Conservation (phyloP, 1,140 invertebrate genomes). For the Brachystomella parvula region DNA sequence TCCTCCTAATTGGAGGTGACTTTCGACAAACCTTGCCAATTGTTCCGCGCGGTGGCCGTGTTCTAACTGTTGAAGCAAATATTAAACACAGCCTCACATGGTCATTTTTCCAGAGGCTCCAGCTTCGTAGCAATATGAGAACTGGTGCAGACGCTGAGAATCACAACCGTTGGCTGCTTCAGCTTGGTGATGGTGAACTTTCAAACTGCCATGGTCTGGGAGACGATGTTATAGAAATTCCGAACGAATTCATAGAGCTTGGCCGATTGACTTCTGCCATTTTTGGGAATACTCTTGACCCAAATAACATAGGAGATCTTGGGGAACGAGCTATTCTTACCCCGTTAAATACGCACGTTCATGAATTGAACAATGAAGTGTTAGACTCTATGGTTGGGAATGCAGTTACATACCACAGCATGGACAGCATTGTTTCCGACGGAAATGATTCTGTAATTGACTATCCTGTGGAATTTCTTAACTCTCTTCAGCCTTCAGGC, state of each 20-base stretch:
- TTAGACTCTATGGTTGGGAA: no score
- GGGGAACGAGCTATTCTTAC: no score
- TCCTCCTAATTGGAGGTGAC: conserved; percentile 27
- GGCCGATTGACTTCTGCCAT: conserved; percentile 47
- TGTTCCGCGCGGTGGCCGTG: conserved; percentile 9
- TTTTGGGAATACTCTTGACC: no score
- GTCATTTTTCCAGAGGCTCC: not conserved
- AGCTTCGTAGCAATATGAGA: conserved; percentile 22
- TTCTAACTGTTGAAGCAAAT: conserved; percentile 16
- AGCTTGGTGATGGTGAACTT: not conserved
- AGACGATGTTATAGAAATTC: conserved; percentile 40
- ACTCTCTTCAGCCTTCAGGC: no score
- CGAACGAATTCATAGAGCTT: conserved; percentile 50
- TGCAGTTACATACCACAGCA: no score
- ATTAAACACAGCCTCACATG: conserved; percentile 4
- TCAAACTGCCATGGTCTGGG: conserved; percentile 38
- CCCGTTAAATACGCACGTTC: no score
- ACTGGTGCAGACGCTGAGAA: not conserved
- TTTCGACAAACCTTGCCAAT: conserved; percentile 34
- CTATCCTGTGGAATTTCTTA: no score
- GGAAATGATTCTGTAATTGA: no score
- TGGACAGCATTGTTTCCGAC: no score
- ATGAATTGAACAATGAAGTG: no score
- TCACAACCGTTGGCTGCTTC: not conserved
- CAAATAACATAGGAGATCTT: no score